Percentiles rank a stretch among this genome's conserved stretches.
Evolutionary conservation across 1,140 invertebrate genomes (phyloP).

Genomic region (Bathynomus jamesi): DNA sequence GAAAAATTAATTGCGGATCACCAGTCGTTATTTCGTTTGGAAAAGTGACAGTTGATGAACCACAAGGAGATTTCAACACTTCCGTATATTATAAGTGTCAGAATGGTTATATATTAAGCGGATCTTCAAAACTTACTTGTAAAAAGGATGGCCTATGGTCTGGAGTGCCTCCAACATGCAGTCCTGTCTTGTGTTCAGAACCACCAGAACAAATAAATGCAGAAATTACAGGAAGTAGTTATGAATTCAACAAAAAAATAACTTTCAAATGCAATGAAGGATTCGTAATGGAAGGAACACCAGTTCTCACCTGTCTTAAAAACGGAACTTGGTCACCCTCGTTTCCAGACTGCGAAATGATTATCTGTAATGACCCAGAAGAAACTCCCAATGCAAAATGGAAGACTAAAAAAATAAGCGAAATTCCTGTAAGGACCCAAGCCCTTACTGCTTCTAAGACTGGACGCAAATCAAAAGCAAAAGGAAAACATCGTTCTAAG

Average conservation of each 20-base stretch:
- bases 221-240: constrained; percentile 20
- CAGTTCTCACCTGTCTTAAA: constrained; percentile 40
- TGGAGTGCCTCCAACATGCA: constrained; percentile 34
- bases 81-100: constrained; percentile 42
- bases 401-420: constrained; percentile 23
- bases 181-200: constrained; percentile 36
- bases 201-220: constrained; percentile 32
- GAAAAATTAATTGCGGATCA: constrained; percentile 33
- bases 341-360: constrained; percentile 41
- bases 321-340: constrained; percentile 43
- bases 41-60: constrained; percentile 24
- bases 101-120: constrained; percentile 44
- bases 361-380: constrained; percentile 34
- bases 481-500: constrained; percentile 11
- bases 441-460: not conserved
- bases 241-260: constrained; percentile 39
- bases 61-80: constrained; percentile 20
- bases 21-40: constrained; percentile 33
- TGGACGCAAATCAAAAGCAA: no score
- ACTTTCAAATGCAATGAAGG: constrained; percentile 44
- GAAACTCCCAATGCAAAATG: constrained; percentile 26
- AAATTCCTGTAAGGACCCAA: constrained; percentile 27
- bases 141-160: constrained; percentile 45
- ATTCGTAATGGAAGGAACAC: constrained; percentile 42
- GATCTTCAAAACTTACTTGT: constrained; percentile 43